These are phyloP conservation scores for Cotesia typhae DNA, from an alignment of 1,140 invertebrate species.

Conservation along the genomic window DNA sequence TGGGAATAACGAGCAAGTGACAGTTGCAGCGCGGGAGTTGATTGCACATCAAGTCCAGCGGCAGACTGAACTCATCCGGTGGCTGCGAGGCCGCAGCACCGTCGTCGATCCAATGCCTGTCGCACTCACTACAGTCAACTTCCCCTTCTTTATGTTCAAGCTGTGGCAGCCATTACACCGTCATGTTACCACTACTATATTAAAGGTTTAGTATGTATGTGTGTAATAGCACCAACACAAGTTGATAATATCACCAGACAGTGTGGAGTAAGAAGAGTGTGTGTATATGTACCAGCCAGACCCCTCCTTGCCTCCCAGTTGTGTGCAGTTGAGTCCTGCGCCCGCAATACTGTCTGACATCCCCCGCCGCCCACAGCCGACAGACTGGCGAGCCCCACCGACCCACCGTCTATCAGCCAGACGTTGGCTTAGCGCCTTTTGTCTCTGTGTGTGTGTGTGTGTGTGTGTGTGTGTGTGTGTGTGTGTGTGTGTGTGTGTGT, in stretches of 20 bases:
- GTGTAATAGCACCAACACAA: no score
- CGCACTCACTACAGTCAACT: slow-evolving; percentile 35
- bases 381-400: slow-evolving; percentile 20
- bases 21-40: slow-evolving; percentile 27
- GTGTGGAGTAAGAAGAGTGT: no score
- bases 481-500: slow-evolving; percentile 15
- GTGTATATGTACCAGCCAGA: neutral
- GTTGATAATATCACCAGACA: no score
- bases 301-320: neutral
- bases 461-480: slow-evolving; percentile 15
- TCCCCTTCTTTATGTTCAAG: slow-evolving; percentile 35
- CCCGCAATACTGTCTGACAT: slow-evolving; percentile 28
- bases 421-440: slow-evolving; percentile 29
- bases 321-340: slow-evolving; percentile 26
- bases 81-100: slow-evolving; percentile 61
- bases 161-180: neutral
- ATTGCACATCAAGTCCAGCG: slow-evolving; percentile 53
- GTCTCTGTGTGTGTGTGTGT: slow-evolving; percentile 18
- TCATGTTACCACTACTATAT: neutral
- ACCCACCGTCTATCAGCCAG: slow-evolving; percentile 21
- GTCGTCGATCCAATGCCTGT: slow-evolving; percentile 40
- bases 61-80: slow-evolving; percentile 59
- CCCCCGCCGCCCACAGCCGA: slow-evolving; percentile 34
- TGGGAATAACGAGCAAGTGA: neutral
- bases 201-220: no score